Percentiles rank a stretch among this genome's conserved stretches.
These are phyloP conservation scores for Brachionus plicatilis DNA, from an alignment of 1,140 invertebrate genomes.

Conservation along the genomic window DNA sequence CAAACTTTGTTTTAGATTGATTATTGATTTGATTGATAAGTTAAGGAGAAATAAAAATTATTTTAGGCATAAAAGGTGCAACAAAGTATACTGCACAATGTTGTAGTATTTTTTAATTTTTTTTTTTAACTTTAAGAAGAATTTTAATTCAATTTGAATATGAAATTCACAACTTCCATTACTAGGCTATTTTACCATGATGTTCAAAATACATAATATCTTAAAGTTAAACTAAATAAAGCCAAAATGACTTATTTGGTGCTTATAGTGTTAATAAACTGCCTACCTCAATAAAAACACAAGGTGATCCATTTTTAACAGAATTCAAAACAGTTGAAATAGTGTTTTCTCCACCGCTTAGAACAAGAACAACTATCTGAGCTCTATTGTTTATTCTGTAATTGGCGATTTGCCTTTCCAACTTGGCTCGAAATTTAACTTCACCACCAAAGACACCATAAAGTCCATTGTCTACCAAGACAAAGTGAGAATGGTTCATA, in stretches of 20 bases:
- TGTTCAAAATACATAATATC: too few species aligned
- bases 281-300: slow-evolving; percentile 19
- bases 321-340: slow-evolving; percentile 46
- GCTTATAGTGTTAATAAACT: not conserved
- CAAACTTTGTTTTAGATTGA: not conserved
- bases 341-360: slow-evolving; percentile 56
- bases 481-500: slow-evolving; percentile 58
- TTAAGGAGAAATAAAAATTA: too few species aligned
- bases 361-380: slow-evolving; percentile 53
- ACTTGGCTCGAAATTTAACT: not conserved
- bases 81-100: too few species aligned
- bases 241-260: too few species aligned
- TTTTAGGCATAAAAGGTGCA: too few species aligned
- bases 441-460: slow-evolving; percentile 41
- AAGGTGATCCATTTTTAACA: slow-evolving; percentile 20
- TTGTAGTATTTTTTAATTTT: too few species aligned
- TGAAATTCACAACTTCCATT: not conserved
- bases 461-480: slow-evolving; percentile 56
- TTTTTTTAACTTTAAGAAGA: too few species aligned
- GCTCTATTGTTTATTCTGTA: slow-evolving; percentile 47
- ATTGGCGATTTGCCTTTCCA: slow-evolving; percentile 13
- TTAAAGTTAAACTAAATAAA: too few species aligned
- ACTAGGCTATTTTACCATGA: too few species aligned
- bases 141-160: too few species aligned
- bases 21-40: too few species aligned